These are phyloP conservation scores for Vombatus ursinus DNA, from an alignment of 2,113 vertebrate genomes.

Conservation along the genomic window DNA sequence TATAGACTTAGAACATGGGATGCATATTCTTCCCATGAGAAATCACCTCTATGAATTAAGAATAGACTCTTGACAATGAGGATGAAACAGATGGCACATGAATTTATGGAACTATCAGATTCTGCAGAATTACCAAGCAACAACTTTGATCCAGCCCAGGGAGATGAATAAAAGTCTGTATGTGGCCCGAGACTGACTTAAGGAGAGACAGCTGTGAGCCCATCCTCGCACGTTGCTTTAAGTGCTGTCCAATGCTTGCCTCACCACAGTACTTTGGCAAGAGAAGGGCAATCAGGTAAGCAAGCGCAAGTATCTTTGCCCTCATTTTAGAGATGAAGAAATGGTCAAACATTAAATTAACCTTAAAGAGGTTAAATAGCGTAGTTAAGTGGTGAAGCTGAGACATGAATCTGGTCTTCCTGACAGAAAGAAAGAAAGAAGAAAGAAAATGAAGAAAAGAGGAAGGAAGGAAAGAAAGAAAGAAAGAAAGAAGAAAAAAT, in stretches of 20 bases:
- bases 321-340: not conserved
- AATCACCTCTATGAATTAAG: conserved; percentile 8
- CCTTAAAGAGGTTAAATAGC: not conserved
- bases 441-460: too few relatives aligned
- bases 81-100: not conserved
- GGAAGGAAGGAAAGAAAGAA: not conserved
- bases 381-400: not conserved
- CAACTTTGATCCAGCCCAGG: conserved; percentile 8
- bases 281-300: not conserved
- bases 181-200: not conserved
- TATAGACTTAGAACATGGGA: not conserved
- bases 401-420: not conserved
- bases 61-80: not conserved
- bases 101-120: not conserved
- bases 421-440: not conserved
- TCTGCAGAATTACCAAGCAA: not conserved
- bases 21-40: not conserved
- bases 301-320: not conserved
- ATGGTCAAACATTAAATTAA: not conserved
- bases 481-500: not conserved
- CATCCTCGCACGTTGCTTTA: not conserved
- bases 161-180: not conserved
- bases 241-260: not conserved
- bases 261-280: not conserved
- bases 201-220: not conserved